Conservation (phyloP, 2,888 invertebrate genomes). For the Eumerus sabulonum region DNA sequence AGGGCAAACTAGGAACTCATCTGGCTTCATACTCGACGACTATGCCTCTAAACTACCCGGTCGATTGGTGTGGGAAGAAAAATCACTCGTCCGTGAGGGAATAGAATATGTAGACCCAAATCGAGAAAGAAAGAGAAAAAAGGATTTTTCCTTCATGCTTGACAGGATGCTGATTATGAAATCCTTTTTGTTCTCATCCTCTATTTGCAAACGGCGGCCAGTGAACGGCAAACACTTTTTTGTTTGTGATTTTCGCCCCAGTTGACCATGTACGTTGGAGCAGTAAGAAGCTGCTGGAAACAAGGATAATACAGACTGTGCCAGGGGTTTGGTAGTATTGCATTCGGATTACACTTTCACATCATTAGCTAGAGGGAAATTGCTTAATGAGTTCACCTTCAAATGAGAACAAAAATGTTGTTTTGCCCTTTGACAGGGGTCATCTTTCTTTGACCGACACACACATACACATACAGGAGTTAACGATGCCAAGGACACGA, state of each 20-base stretch:
- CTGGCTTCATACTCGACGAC: constrained; percentile 28
- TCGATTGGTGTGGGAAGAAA: neutral
- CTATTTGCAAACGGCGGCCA: no score
- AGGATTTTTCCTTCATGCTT: constrained; percentile 6
- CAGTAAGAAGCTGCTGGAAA: no score
- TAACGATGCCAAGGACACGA: no score
- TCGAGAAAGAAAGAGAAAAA: constrained; percentile 30
- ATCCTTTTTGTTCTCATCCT: constrained; percentile 21
- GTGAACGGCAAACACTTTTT: neutral
- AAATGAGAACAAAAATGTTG: neutral
- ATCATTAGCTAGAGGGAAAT: constrained; percentile 52
- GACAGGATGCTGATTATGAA: constrained; percentile 50
- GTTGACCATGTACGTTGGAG: neutral
- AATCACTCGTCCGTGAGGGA: constrained; percentile 29
- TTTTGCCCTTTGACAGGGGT: constrained; percentile 2
- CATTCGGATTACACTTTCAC: constrained; percentile 53
- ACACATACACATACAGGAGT: constrained; percentile 1
- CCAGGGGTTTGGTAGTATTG: constrained; percentile 17
- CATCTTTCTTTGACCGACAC: constrained; percentile 5
- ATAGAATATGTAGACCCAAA: constrained; percentile 16
- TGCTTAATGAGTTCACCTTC: constrained; percentile 56
- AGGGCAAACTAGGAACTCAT: constrained; percentile 28
- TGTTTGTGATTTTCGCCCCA: neutral
- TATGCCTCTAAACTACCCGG: no score
- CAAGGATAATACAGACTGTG: neutral